phyloP scores from a whole-genome alignment of 1,140 invertebrate species.

The Heliconius nattereri region DNA sequence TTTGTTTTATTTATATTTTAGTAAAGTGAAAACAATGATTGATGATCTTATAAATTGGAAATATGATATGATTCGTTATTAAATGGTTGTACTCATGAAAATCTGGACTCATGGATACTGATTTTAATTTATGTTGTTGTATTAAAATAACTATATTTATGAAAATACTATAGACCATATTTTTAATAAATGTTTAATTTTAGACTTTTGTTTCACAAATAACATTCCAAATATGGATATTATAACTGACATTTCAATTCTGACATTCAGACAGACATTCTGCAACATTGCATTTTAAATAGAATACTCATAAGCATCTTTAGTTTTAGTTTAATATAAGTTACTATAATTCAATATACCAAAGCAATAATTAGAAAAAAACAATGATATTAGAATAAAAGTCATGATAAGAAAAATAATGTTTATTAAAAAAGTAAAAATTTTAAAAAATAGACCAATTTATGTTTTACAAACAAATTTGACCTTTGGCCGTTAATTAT shows the following conservation, averaged over 20 bases:
- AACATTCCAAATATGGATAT: background rate
- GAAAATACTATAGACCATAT: no score
- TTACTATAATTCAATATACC: conserved; percentile 18
- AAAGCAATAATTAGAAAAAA: conserved; percentile 48
- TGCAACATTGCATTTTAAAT: conserved; percentile 12
- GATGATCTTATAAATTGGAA: background rate
- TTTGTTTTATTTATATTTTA: background rate
- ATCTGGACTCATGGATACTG: background rate
- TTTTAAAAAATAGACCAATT: conserved; percentile 30
- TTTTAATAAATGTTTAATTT: background rate
- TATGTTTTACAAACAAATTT: conserved; percentile 28
- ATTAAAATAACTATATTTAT: background rate
- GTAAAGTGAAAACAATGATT: no score
- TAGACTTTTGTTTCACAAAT: background rate
- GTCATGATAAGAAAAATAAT: conserved; percentile 36
- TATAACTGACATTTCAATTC: background rate
- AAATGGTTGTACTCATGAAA: background rate
- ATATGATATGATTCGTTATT: background rate
- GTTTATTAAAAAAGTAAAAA: conserved; percentile 37
- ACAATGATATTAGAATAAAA: conserved; percentile 48
- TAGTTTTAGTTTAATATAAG: conserved; percentile 23
- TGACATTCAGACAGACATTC: no score
- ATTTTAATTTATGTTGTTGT: background rate
- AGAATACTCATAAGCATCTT: conserved; percentile 23
- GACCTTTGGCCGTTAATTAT: conserved; percentile 22